Conservation (phyloP, 2,113 vertebrate species). For the Microcebus lehilahytsara region DNA sequence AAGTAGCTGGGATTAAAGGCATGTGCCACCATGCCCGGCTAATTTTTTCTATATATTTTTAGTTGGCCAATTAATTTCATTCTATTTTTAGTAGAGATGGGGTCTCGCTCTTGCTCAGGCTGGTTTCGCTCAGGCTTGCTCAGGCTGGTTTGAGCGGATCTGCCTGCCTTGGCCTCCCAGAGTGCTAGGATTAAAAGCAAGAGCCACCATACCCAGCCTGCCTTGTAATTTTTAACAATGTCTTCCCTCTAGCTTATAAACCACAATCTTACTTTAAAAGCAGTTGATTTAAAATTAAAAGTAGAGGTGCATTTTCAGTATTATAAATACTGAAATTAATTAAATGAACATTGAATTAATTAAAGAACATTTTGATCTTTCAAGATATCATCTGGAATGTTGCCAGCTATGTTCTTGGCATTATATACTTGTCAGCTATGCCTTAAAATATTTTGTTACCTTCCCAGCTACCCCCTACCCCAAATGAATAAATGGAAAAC, state of each 20-base stretch:
- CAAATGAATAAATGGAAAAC: not conserved
- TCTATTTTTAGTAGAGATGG: too few species aligned
- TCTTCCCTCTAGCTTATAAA: conserved; percentile 11
- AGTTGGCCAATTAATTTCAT: too few species aligned
- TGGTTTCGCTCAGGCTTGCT: too few species aligned
- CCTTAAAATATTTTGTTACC: not conserved
- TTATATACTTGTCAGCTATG: not conserved
- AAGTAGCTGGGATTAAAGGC: too few species aligned
- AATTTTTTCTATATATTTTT: too few species aligned
- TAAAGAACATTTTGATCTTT: conserved; percentile 17
- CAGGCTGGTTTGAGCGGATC: too few species aligned
- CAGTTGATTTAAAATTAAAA: conserved; percentile 33
- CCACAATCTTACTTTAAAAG: not conserved
- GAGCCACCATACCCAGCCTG: too few species aligned
- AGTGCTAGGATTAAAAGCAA: too few species aligned
- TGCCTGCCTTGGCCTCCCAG: too few species aligned
- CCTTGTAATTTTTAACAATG: conserved; percentile 13
- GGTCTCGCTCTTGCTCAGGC: too few species aligned
- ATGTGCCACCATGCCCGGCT: too few species aligned
- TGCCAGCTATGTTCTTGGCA: not conserved
- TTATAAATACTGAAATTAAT: not conserved
- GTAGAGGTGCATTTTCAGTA: not conserved
- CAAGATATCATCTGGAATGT: not conserved
- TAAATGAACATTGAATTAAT: not conserved
- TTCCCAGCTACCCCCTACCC: not conserved